A percentile compares a stretch with the other conserved stretches of the same genome.
Evolutionary conservation across 2,797 vertebrate species (phyloP).

Genomic region (Aviceda leuphotes): DNA sequence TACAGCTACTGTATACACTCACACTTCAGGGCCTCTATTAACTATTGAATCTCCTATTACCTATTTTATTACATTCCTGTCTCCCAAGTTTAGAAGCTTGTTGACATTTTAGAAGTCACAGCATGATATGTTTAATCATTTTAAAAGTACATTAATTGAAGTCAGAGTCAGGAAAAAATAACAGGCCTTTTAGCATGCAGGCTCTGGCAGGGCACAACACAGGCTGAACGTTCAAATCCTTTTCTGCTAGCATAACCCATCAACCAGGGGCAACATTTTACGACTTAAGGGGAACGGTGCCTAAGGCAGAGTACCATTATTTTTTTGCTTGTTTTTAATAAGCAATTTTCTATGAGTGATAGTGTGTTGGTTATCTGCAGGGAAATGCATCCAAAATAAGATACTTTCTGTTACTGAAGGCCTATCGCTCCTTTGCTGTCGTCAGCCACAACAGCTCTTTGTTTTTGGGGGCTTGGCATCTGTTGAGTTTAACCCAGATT

Average conservation of each 20-base stretch:
- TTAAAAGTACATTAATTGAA: constrained; percentile 80
- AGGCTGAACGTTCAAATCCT: neutral
- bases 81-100: constrained; percentile 77
- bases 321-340: neutral
- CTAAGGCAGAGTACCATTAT: neutral
- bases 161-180: constrained; percentile 57
- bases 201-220: constrained; percentile 23
- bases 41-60: constrained; percentile 82
- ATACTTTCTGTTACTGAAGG: constrained; percentile 30
- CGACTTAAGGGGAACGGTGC: neutral
- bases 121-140: constrained; percentile 80
- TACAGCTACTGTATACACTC: constrained; percentile 82
- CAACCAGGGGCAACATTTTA: constrained; percentile 16
- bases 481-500: constrained; percentile 71
- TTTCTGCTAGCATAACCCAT: constrained; percentile 5
- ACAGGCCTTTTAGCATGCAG: constrained; percentile 30
- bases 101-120: constrained; percentile 81
- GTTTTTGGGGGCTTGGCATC: constrained; percentile 59
- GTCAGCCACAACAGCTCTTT: constrained; percentile 60
- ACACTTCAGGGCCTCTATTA: constrained; percentile 80
- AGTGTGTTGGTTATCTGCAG: neutral
- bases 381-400: constrained; percentile 6
- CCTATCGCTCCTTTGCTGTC: neutral
- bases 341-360: neutral
- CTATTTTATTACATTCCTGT: constrained; percentile 79